Evolutionary conservation across 2,113 vertebrate genomes (phyloP).

Genomic region (Eudyptes chrysolophus): DNA sequence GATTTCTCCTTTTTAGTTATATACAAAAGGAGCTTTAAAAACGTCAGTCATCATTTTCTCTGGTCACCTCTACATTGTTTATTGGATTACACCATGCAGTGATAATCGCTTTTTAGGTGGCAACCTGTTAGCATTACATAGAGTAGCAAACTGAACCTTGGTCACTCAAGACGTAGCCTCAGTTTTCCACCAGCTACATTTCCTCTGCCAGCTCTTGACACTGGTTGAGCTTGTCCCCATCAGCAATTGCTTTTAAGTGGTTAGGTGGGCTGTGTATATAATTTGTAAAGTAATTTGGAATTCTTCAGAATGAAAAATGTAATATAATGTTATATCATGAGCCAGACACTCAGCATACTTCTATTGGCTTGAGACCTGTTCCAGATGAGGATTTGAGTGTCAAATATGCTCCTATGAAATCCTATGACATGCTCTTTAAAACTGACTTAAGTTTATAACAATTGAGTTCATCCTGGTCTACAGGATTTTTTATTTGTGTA

Average conservation of each 20-base stretch:
- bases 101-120: neutral
- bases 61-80: neutral
- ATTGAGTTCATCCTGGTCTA: neutral
- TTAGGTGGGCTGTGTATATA: neutral
- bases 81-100: neutral
- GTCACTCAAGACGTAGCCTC: neutral
- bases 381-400: neutral
- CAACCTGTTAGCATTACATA: neutral
- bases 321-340: neutral
- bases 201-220: neutral
- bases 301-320: neutral
- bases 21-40: neutral
- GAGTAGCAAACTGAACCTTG: neutral
- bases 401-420: neutral
- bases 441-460: neutral
- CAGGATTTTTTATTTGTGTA: neutral
- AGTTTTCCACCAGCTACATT: neutral
- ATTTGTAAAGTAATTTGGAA: conserved; percentile 22
- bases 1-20: neutral
- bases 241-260: conserved; percentile 1
- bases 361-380: neutral
- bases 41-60: neutral
- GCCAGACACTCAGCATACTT: neutral
- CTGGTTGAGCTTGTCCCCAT: neutral
- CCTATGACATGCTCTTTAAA: neutral